Percentiles rank a stretch among this genome's conserved stretches.
Evolutionary conservation across 1,140 invertebrate genomes (phyloP).

Genomic region (Aphelenchoides avenae): DNA sequence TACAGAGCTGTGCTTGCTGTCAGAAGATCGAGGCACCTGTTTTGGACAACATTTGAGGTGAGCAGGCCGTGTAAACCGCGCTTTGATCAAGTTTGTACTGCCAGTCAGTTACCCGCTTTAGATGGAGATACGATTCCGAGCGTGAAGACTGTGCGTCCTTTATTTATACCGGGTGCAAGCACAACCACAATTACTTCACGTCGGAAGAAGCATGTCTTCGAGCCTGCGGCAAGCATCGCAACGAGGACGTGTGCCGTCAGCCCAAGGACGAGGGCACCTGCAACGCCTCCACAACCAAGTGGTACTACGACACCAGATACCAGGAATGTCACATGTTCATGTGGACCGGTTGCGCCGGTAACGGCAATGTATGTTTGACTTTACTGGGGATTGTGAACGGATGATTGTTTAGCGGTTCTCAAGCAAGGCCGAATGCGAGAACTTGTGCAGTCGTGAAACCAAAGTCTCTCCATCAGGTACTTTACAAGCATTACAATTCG

Average conservation of each 20-base stretch:
- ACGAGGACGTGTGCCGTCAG: conserved; percentile 67
- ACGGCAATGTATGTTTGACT: conserved; percentile 49
- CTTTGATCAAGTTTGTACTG: no score
- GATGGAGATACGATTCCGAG: conserved; percentile 47
- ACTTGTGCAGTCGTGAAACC: conserved; percentile 41
- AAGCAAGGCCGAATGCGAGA: conserved; percentile 49
- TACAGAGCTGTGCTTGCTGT: conserved; percentile 48
- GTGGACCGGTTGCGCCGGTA: conserved; percentile 55
- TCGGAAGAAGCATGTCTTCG: conserved; percentile 52
- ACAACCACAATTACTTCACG: conserved; percentile 51
- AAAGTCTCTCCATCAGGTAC: conserved; percentile 4
- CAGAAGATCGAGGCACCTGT: conserved; percentile 54
- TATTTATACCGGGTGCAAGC: conserved; percentile 51
- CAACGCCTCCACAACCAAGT: conserved; percentile 9
- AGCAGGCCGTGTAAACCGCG: no score
- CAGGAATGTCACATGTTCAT: conserved; percentile 49
- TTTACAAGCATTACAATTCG: no score
- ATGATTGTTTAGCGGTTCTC: no score
- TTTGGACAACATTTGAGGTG: conserved; percentile 46
- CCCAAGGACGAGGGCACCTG: conserved; percentile 1
- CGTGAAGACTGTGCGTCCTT: conserved; percentile 43
- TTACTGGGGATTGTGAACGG: no score
- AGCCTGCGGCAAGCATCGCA: conserved; percentile 51
- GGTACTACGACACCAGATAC: conserved; percentile 44
- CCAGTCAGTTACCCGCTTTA: no score